Base-by-base conservation (phyloP, 2,797 vertebrate species). In the Enteromius trimaculatus region DNA sequence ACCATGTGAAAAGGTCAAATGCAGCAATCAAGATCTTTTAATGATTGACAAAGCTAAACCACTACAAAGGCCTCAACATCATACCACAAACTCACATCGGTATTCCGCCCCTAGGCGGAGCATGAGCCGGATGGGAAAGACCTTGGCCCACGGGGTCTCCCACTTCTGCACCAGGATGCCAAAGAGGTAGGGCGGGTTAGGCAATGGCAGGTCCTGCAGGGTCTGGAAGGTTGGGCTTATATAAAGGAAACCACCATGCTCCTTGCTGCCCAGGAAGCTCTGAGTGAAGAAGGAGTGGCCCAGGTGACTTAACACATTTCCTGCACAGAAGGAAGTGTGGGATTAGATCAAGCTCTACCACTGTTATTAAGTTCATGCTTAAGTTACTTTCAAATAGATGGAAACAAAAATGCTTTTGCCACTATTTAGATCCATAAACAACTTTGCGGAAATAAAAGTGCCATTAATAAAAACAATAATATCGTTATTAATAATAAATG, bases 111-210 rank as follows among this genome's bases (percentile, higher is more conserved):
- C 98, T 21, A 99, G 96, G 62, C 98, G 95, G 89, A 99, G 90
- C 98, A 99, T 98, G 42, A 99, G 96, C 80, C 98, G 95, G 79
- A 99, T 97, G 86, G 98, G 98, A 93, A 99, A 99, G 82, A 99
- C 97, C 87, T 99, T 99, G 88, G 98, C 98, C 98, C 98, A 99
- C 76, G 98, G 98, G 55, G 98, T 98, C 92, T 99, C 98, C 98
- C 98, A 99, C 91, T 99, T 99, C 94, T 99, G 98, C 88, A 99
- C 96, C 84, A 99, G 96, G 92, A 99, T 95, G 71, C 96, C 98
- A 80, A 99, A 99, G 91, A 99, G 92, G 92, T 97, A 99, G 0
- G 98, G 97, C 0, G 97, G 96, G 88, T 96, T 96, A 84, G 98
- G 98, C 83, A 99, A 95, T 86, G 98, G 94, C 89, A 99, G 94